Evolutionary conservation across 2,797 vertebrate genomes (phyloP), one percentile per base, ranked within the genome.

Genomic region (Chaetophractus vellerosus): DNA sequence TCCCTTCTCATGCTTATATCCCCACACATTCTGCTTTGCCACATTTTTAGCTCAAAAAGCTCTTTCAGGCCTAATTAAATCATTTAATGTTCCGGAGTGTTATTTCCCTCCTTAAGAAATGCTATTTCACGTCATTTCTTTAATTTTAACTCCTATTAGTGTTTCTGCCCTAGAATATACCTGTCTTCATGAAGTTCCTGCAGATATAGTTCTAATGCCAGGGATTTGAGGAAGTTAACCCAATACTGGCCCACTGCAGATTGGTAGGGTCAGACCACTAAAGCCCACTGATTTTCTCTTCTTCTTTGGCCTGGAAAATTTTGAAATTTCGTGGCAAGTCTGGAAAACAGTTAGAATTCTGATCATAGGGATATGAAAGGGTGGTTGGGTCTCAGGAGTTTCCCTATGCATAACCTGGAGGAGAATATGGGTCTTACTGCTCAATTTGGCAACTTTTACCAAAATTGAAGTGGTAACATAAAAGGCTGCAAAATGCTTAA

Each of bases 41-140:
- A 41, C 91, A 91, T 95, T 96, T 97, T 97, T 91, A 91, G 79
- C 71, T 94, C 85, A 82, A 88, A 97, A 97, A 90, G 71, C 91
- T 97, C 83, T 95, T 96, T 97, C 87, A 91, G 71, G 96, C 89
- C 94, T 96, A 98, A 97, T 97, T 97, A 97, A 97, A 96, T 97
- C 95, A 97, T 96, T 95, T 96, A 95, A 94, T 97, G 91, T 96
- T 96, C 93, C 92, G 85, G 57, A 92, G 82, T 96, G 89, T 95
- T 95, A 96, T 91, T 96, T 96, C 66, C 59, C 68, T 97, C 59
- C 96, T 95, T 96, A 97, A 96, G 96, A 95, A 97, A 96, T 91
- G 80, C 75, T 96, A 96, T 95, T 97, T 97, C 83, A 41, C 96
- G 86, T 91, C 89, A 95, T 96, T 97, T 97, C 94, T 97, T 93